A percentile compares a stretch with the other conserved stretches of the same genome.
These are phyloP conservation scores for Drosophila kurseongensis DNA, from an alignment of 1,140 invertebrate genomes.

Conservation along the genomic window DNA sequence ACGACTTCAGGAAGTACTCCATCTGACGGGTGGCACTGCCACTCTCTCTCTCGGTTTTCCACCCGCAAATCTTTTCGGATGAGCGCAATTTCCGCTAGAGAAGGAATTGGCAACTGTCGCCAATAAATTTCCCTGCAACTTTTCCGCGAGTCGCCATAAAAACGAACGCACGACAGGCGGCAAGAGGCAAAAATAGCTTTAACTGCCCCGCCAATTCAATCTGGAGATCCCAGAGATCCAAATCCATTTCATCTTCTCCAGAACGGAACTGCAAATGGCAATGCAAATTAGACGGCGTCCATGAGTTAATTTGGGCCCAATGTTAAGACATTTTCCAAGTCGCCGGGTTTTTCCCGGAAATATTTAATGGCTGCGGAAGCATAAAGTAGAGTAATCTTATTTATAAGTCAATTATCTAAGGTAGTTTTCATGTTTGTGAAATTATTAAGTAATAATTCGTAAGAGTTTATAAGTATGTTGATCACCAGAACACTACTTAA, in stretches of 20 bases:
- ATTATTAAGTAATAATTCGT: not conserved
- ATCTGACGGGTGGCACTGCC: constrained; percentile 6
- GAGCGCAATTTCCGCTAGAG: constrained; percentile 71
- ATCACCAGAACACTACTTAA: not conserved
- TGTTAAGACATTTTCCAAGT: constrained; percentile 1
- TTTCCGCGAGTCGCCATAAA: constrained; percentile 48
- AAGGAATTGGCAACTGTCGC: constrained; percentile 68
- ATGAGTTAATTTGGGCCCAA: constrained; percentile 22
- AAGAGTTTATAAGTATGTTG: not conserved
- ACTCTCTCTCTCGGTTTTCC: not conserved
- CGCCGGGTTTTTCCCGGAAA: constrained; percentile 14
- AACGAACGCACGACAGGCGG: constrained; percentile 17
- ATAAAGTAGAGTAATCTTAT: constrained; percentile 2
- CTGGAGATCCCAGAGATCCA: constrained; percentile 5
- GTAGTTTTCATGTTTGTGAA: not conserved
- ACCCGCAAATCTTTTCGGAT: constrained; percentile 47
- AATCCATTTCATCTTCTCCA: constrained; percentile 30
- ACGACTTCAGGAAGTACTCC: constrained; percentile 65
- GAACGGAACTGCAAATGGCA: constrained; percentile 67
- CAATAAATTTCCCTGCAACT: constrained; percentile 64
- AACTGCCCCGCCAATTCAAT: constrained; percentile 42
- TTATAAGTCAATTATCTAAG: constrained; percentile 15
- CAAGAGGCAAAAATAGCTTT: constrained; percentile 53
- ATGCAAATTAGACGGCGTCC: constrained; percentile 34
- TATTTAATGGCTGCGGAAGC: constrained; percentile 1